Percentiles rank a stretch among this genome's conserved stretches.
Evolutionary conservation across 2,888 invertebrate species (phyloP).

Genomic region (Eurois occulta): DNA sequence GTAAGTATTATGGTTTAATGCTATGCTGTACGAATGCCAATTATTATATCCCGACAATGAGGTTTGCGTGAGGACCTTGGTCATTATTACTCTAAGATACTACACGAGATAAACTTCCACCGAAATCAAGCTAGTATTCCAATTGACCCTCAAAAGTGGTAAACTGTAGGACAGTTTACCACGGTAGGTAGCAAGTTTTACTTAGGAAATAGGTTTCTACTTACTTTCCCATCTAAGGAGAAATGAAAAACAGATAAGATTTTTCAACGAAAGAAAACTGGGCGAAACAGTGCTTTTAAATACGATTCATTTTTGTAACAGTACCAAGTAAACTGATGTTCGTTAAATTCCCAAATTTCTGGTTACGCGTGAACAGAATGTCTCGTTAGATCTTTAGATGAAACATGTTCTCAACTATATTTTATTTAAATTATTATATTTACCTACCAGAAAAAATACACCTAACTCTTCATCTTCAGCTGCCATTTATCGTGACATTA

Average conservation of each 20-base stretch:
- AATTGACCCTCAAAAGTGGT: background rate
- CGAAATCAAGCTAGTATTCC: background rate
- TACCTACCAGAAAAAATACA: background rate
- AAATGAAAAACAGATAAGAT: background rate
- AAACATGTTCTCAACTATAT: background rate
- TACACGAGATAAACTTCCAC: slow-evolving; percentile 1
- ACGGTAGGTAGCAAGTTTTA: too few relatives aligned
- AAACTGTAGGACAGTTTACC: too few relatives aligned
- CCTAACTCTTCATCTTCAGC: background rate
- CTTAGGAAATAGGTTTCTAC: background rate
- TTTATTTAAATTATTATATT: too few relatives aligned
- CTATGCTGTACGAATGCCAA: slow-evolving; percentile 20
- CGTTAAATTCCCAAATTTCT: background rate
- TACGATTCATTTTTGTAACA: background rate
- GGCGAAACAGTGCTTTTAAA: background rate
- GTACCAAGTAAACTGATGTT: background rate
- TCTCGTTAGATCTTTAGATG: background rate
- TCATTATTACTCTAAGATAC: slow-evolving; percentile 9
- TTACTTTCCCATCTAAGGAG: background rate
- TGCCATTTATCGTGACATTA: background rate
- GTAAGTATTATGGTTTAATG: slow-evolving; percentile 31
- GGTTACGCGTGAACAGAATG: background rate
- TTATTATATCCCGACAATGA: slow-evolving; percentile 27
- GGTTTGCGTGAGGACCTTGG: slow-evolving; percentile 26
- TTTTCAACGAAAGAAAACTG: background rate